phyloP scores from a whole-genome alignment of 2,797 vertebrate genomes.

The Spizella passerina region DNA sequence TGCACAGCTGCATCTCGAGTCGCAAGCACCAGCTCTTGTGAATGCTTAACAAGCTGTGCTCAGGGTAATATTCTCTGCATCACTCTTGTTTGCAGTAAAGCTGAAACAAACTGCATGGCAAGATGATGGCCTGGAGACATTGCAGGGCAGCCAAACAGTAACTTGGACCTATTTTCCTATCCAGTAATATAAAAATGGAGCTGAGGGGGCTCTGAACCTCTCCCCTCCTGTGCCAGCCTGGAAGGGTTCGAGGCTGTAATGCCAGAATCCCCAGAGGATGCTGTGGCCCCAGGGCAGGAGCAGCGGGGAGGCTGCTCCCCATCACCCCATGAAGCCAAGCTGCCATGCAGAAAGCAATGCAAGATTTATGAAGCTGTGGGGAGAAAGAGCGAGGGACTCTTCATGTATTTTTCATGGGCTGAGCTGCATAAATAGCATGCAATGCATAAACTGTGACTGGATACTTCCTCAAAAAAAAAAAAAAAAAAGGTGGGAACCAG shows the following conservation, averaged over 20 bases:
- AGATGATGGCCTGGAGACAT: neutral
- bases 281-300: neutral
- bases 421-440: conserved; percentile 5
- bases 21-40: rapidly evolving
- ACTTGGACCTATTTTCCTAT: neutral
- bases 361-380: conserved; percentile 47
- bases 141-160: neutral
- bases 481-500: neutral
- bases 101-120: neutral
- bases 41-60: neutral
- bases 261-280: neutral
- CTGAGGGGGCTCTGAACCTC: neutral
- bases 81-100: neutral
- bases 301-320: neutral
- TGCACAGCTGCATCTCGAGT: neutral
- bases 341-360: conserved; percentile 15
- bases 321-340: neutral
- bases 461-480: neutral
- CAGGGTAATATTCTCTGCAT: neutral
- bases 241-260: neutral
- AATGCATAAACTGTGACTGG: conserved; percentile 18
- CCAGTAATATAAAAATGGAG: neutral
- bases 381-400: neutral
- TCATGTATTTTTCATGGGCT: conserved; percentile 59
- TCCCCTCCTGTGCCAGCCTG: neutral